Evolutionary conservation across 2,113 vertebrate species (phyloP).

Genomic region (Bagarius yarrelli): DNA sequence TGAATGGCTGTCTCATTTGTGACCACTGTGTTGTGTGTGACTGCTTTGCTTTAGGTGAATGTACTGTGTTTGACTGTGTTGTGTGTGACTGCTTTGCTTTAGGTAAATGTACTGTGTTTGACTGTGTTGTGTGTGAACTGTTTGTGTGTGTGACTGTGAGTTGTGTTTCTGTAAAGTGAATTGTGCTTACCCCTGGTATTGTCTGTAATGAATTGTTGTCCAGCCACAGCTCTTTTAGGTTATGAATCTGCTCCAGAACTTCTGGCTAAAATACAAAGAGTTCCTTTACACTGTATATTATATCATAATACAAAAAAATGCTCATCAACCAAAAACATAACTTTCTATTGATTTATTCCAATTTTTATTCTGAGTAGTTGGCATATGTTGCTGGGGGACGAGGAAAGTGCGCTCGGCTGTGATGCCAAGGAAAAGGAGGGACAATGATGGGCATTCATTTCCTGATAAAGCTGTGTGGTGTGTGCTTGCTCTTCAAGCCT

Average conservation of each 20-base stretch:
- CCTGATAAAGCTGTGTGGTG: conserved; percentile 13
- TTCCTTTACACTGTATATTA: not conserved
- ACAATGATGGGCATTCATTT: conserved; percentile 19
- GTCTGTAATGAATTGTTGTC: conserved; percentile 95
- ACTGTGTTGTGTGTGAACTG: not conserved
- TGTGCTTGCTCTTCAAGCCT: not conserved
- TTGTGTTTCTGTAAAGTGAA: not conserved
- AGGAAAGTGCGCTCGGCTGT: conserved; percentile 8
- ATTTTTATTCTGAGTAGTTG: conserved; percentile 3
- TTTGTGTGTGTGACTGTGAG: not conserved
- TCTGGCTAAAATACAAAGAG: conserved; percentile 79
- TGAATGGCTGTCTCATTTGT: no score
- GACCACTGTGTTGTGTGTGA: not conserved
- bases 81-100: not conserved
- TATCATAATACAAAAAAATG: not conserved
- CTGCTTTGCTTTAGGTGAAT: no score
- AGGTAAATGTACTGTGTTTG: not conserved
- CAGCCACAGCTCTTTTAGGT: conserved; percentile 93
- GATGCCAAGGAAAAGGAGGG: conserved; percentile 9
- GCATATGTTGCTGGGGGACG: conserved; percentile 20
- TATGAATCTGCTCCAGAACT: conserved; percentile 96
- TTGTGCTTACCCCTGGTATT: conserved; percentile 87
- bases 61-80: not conserved
- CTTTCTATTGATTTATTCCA: not conserved
- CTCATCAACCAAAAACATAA: not conserved